These are phyloP conservation scores for Rousettus madagascariensis DNA, from an alignment of 2,797 vertebrate species.

Conservation along the genomic window DNA sequence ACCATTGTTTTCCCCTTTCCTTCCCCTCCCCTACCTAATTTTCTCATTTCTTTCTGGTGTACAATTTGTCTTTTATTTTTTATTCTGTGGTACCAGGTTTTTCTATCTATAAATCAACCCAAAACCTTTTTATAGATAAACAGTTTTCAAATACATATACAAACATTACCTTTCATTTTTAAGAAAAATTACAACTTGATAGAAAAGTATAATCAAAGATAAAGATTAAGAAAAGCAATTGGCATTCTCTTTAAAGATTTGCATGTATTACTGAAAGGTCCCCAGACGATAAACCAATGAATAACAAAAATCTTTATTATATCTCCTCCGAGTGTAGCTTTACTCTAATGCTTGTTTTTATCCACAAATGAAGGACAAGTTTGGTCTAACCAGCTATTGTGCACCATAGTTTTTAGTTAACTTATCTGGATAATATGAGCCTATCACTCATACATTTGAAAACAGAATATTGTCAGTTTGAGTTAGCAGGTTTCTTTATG, in stretches of 20 bases:
- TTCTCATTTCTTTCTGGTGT: not conserved
- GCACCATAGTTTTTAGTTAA: not conserved
- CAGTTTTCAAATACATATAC: not conserved
- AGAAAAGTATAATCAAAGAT: constrained; percentile 24
- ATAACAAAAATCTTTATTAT: not conserved
- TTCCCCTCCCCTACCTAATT: not conserved
- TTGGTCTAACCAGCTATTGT: not conserved
- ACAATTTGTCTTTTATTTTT: not conserved
- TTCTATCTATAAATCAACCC: not conserved
- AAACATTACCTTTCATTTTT: not conserved
- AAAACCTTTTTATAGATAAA: not conserved
- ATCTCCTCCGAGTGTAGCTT: not conserved
- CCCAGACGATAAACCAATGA: not conserved
- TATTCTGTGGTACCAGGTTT: not conserved
- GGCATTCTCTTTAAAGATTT: constrained; percentile 7
- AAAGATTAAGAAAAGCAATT: not conserved
- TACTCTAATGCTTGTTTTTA: not conserved
- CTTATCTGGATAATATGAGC: not conserved
- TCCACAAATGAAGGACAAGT: not conserved
- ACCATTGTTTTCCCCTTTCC: not conserved
- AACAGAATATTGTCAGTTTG: not conserved
- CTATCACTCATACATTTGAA: not conserved
- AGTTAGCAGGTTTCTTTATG: not conserved
- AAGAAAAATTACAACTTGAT: not conserved
- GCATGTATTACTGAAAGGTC: not conserved